Conservation (phyloP, 2,888 invertebrate species). For the Cephonodes hylas region DNA sequence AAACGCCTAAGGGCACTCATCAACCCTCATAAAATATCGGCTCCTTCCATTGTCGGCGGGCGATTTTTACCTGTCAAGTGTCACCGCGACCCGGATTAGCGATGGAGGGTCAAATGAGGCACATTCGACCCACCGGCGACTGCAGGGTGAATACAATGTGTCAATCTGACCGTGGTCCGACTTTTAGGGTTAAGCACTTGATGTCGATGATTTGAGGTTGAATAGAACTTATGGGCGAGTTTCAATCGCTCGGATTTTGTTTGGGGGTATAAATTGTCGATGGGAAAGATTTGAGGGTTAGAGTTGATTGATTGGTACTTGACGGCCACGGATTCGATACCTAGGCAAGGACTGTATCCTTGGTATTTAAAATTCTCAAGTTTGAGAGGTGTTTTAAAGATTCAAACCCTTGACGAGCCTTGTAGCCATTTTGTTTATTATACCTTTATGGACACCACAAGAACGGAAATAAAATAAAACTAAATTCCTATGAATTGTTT, state of each 20-base stretch:
- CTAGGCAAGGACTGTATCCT: too few relatives aligned
- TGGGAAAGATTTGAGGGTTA: neutral
- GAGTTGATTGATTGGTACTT: too few relatives aligned
- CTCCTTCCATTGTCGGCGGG: constrained; percentile 39
- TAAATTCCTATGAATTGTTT: too few relatives aligned
- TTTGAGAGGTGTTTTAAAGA: too few relatives aligned
- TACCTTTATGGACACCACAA: too few relatives aligned
- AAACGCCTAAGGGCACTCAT: constrained; percentile 40
- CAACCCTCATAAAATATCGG: constrained; percentile 45
- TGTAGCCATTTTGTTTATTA: too few relatives aligned
- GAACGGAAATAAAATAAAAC: too few relatives aligned
- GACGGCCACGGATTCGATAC: too few relatives aligned
- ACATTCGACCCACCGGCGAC: neutral
- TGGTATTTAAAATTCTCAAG: too few relatives aligned
- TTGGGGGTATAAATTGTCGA: too few relatives aligned
- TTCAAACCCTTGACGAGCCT: too few relatives aligned
- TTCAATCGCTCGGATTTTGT: neutral
- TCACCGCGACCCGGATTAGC: constrained; percentile 44
- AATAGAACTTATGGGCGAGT: neutral
- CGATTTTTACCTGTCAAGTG: constrained; percentile 52
- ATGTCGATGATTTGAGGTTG: neutral
- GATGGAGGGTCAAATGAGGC: constrained; percentile 14
- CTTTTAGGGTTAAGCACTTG: constrained; percentile 5
- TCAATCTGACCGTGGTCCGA: constrained; percentile 9
- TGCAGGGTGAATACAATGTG: constrained; percentile 11